Base-by-base conservation (phyloP, 2,113 vertebrate genomes). In the Chloropsis cyanopogon region DNA sequence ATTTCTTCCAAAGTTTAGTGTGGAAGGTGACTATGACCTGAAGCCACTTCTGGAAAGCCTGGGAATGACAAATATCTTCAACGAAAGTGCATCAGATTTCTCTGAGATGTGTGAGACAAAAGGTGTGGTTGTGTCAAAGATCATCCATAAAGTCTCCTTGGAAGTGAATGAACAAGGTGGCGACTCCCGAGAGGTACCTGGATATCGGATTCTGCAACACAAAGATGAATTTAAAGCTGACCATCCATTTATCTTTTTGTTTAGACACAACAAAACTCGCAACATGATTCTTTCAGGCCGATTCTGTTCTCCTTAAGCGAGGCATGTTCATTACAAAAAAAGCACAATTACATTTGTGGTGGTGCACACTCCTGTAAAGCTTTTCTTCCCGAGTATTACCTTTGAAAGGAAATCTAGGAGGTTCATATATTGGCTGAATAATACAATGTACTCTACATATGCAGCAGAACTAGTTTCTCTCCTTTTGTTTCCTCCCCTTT, bases 211-310 rank as follows among this genome's bases (percentile, higher is more conserved):
- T 95, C 93, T 98, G 53, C 98, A 98, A n/a, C 97, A 98, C 91
- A 98, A 98, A 94, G 98, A 98, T 89, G 98, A 98, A 82, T 98
- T 98, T 89, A 97, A 96, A 66, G 98, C 97, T 4, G 95, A 98
- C 84, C 98, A 98, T 50, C 98, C 98, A 1, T 98, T 98, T 54
- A 81, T 98, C 76, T 98, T 98, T 79, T 75, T 98, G 64, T 91
- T 98, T 72, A 98, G 97, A 75, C 98, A 98, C 95, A 98, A 97
- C 97, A 98, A 98, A 97, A 98, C 98, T 29, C 97, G 98, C 50
- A 98, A 95, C 0, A 97, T 98, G 71, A 78, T 98, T 92, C 97
- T 98, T 93, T 96, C 94, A 18, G 98, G 98, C 70, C 96, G 97
- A 63, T 98, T 98, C 95, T 98, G 98, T 91, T 98, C 98, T 86